A percentile compares a stretch with the other conserved stretches of the same genome.
Evolutionary conservation across 2,113 vertebrate species (phyloP).

Genomic region (Apodemus speciosus): DNA sequence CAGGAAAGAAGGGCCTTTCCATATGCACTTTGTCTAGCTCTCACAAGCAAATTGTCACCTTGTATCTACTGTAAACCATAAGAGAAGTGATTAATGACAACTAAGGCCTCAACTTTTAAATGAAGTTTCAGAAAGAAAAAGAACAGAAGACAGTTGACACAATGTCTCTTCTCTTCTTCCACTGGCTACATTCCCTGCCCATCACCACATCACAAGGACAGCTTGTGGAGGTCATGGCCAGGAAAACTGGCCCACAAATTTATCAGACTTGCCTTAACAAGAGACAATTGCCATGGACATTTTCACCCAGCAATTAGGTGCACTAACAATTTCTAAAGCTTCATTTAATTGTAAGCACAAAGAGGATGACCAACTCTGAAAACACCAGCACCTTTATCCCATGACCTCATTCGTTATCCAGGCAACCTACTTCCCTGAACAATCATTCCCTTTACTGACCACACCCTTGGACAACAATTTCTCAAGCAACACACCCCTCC

Average conservation of each 20-base stretch:
- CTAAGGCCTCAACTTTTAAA: slow-evolving; percentile 57
- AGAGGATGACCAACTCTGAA: slow-evolving; percentile 48
- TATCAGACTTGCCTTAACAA: slow-evolving; percentile 52
- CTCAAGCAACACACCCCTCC: slow-evolving; percentile 54
- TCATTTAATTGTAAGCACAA: slow-evolving; percentile 52
- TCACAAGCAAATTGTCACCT: too few relatives aligned
- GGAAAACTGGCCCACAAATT: slow-evolving; percentile 43
- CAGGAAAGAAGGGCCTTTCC: too few relatives aligned
- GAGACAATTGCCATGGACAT: slow-evolving; percentile 35
- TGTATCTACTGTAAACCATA: too few relatives aligned
- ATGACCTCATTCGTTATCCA: slow-evolving; percentile 72
- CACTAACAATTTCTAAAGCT: slow-evolving; percentile 52
- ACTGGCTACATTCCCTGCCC: background rate
- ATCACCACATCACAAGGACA: background rate
- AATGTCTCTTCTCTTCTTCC: background rate
- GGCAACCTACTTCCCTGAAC: slow-evolving; percentile 71
- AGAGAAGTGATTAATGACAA: too few relatives aligned
- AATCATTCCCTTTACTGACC: slow-evolving; percentile 67
- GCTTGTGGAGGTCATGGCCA: background rate
- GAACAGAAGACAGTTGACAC: background rate
- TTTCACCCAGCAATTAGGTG: slow-evolving; percentile 57
- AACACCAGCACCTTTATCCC: slow-evolving; percentile 36
- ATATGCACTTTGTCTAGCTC: too few relatives aligned
- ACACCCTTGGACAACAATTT: slow-evolving; percentile 70
- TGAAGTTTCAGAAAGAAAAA: background rate